Evolutionary conservation across 2,797 vertebrate genomes (phyloP), one percentile per base, ranked within the genome.

Genomic region (Xenentodon cancila): DNA sequence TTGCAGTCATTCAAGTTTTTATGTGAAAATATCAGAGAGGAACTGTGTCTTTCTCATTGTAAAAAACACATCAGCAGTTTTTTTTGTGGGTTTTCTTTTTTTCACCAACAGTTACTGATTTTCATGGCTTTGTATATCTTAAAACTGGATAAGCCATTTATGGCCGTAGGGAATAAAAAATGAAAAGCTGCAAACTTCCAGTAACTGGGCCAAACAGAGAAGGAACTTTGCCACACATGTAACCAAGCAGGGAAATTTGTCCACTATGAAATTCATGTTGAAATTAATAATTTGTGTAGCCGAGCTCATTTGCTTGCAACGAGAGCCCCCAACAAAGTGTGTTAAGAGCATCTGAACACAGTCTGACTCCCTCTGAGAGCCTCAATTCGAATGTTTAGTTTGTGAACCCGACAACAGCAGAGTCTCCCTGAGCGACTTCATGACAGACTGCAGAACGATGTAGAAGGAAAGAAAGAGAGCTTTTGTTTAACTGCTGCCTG

Each of bases 381-480:
- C 20, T 58, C 0, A 0, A 60, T 62, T 71, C 54, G 59, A 19
- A 64, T 64, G 71, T 67, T 68, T 49, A 34, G 57, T 77, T 46
- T 51, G 15, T 25, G 47, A 56, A 59, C 11, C 37, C 18, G 59
- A 64, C 67, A 64, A 34, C 56, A 59, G 55, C 55, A 9, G 40
- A 7, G 52, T 25, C 46, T 20, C 69, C 22, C 47, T 19, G 44
- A 66, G 53, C 20, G 7, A 52, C 16, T 0, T 21, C 42, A 21
- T 63, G 68, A 64, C 44, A 48, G 52, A 54, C 55, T 22, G 22
- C 32, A 32, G 55, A 59, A 12, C 17, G 47, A 34, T 13, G 16
- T 11, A 25, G 32, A 69, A 20, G 19, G 50, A 69, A 32, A 30
- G 50, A 53, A 45, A 44, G n/a, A 27, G 46, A 67, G 30, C 46